Conservation (phyloP, 1,140 invertebrate genomes). For the Leucophenga varia region DNA sequence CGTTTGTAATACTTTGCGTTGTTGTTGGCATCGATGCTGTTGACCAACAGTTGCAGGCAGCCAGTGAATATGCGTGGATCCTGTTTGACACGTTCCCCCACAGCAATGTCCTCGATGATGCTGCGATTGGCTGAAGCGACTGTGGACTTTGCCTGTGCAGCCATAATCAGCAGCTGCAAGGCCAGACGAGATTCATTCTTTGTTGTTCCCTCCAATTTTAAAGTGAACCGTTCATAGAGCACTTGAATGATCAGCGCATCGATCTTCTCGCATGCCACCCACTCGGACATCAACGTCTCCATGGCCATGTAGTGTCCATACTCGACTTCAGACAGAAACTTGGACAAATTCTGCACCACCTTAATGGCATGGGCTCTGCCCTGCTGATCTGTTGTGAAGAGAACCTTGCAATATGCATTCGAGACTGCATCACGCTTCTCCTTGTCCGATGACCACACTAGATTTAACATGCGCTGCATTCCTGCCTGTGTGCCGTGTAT, state of each 20-base stretch:
- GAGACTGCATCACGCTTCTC: conserved; percentile 63
- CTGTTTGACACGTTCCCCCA: conserved; percentile 31
- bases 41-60: conserved; percentile 43
- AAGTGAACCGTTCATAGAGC: conserved; percentile 79
- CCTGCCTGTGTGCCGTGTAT: conserved; percentile 70
- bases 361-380: conserved; percentile 56
- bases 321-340: conserved; percentile 62
- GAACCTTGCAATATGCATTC: conserved; percentile 58
- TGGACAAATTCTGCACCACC: conserved; percentile 65
- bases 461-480: conserved; percentile 72
- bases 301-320: conserved; percentile 70
- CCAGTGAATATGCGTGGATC: conserved; percentile 45
- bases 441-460: conserved; percentile 68
- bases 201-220: conserved; percentile 71
- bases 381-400: conserved; percentile 42
- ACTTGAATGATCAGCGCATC: conserved; percentile 62
- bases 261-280: conserved; percentile 65
- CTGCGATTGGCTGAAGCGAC: conserved; percentile 61
- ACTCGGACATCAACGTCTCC: conserved; percentile 69
- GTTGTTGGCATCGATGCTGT: conserved; percentile 33
- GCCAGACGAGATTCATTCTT: conserved; percentile 69
- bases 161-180: conserved; percentile 74
- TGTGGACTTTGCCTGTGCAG: conserved; percentile 62
- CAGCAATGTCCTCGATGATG: conserved; percentile 59
- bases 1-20: conserved; percentile 45